phyloP scores from a whole-genome alignment of 2,797 vertebrate genomes.

The Parauchenoglanis ngamensis region DNA sequence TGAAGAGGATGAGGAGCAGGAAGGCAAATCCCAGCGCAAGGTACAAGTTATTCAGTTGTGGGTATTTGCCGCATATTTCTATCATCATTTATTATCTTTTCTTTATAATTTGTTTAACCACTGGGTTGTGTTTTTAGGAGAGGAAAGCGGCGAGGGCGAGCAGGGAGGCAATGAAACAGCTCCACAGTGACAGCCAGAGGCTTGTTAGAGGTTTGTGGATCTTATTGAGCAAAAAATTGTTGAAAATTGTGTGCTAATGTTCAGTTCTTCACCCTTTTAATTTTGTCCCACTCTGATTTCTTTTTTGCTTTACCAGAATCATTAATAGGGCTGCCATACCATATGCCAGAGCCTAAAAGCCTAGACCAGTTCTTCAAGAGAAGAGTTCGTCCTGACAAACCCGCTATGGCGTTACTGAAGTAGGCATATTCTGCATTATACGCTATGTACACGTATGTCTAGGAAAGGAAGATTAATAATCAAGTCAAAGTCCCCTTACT shows the following conservation, averaged over 20 bases:
- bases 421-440: conserved; percentile 67
- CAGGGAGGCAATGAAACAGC: conserved; percentile 90
- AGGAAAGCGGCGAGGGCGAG: conserved; percentile 89
- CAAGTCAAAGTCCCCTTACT: neutral
- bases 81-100: neutral
- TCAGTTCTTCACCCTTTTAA: neutral
- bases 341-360: conserved; percentile 90
- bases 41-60: conserved; percentile 55
- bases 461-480: too few species aligned
- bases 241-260: neutral
- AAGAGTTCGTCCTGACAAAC: conserved; percentile 78
- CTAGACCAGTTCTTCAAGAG: conserved; percentile 89
- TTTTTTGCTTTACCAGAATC: conserved; percentile 77
- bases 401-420: conserved; percentile 90
- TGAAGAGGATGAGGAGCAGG: conserved; percentile 61
- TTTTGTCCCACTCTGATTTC: neutral
- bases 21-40: conserved; percentile 67
- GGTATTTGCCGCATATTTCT: neutral
- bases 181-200: conserved; percentile 93
- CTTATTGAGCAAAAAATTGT: neutral
- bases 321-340: conserved; percentile 86
- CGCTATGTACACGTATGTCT: neutral
- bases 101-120: neutral
- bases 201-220: conserved; percentile 86
- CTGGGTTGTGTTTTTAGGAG: conserved; percentile 75